A percentile compares a stretch with the other conserved stretches of the same genome.
phyloP scores from a whole-genome alignment of 2,888 invertebrate genomes.

The Cistogaster globosa region DNA sequence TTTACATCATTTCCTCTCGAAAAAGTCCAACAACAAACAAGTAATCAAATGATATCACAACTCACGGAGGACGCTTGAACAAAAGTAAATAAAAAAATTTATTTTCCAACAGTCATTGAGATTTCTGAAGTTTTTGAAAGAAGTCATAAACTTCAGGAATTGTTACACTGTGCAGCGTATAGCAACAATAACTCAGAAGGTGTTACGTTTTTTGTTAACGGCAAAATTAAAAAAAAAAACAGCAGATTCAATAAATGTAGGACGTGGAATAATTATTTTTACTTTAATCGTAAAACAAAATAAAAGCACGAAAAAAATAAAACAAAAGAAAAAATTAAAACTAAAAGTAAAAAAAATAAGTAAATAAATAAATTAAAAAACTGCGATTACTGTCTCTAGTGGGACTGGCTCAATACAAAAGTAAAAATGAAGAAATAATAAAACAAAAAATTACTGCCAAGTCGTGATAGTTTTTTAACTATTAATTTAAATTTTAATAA shows the following conservation, averaged over 20 bases:
- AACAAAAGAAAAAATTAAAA: constrained; percentile 40
- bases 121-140: no score
- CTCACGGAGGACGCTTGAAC: no score
- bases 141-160: neutral
- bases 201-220: constrained; percentile 37
- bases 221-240: constrained; percentile 27
- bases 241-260: constrained; percentile 63
- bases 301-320: constrained; percentile 29
- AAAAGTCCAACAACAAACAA: no score
- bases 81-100: no score
- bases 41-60: no score
- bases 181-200: constrained; percentile 38
- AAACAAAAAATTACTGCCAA: constrained; percentile 52
- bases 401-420: constrained; percentile 15
- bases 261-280: constrained; percentile 70
- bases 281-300: constrained; percentile 58
- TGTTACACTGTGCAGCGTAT: constrained; percentile 33
- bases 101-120: no score
- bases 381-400: constrained; percentile 49
- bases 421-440: constrained; percentile 30
- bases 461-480: constrained; percentile 64
- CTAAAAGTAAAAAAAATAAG: constrained; percentile 12
- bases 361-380: constrained; percentile 17
- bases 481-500: constrained; percentile 55
- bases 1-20: no score